These are phyloP conservation scores for Lamprotornis superbus DNA, from an alignment of 2,113 vertebrate species.

Conservation along the genomic window DNA sequence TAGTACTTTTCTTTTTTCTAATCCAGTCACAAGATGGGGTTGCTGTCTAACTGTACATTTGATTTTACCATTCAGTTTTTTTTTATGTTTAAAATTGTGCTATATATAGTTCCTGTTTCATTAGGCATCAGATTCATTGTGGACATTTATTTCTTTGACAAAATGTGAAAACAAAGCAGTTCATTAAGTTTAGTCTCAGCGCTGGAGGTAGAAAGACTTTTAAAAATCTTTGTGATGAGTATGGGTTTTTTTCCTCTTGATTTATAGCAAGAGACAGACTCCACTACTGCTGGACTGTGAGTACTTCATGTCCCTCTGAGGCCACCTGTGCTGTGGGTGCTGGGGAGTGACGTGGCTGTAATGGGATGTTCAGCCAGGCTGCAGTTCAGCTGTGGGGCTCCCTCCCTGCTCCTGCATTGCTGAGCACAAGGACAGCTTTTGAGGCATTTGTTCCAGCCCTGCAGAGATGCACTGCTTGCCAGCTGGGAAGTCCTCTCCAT, in stretches of 20 bases:
- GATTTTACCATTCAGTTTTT: neutral
- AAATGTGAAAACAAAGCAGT: neutral
- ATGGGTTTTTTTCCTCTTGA: neutral
- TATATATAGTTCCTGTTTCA: neutral
- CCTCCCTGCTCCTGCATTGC: neutral
- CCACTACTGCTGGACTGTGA: neutral
- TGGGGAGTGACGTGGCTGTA: accelerated
- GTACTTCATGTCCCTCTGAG: accelerated
- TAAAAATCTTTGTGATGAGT: neutral
- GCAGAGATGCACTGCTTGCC: accelerated
- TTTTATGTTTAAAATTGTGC: neutral
- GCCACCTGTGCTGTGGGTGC: neutral
- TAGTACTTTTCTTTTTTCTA: neutral
- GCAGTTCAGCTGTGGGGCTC: neutral
- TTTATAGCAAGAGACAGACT: neutral
- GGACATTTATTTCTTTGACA: neutral
- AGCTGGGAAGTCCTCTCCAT: neutral
- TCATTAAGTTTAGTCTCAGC: neutral
- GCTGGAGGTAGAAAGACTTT: neutral
- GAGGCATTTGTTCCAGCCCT: neutral
- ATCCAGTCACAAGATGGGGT: neutral
- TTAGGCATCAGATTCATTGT: neutral
- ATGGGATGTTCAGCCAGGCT: neutral
- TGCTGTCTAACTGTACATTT: neutral
- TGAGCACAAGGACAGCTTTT: neutral